Percentiles rank a stretch among this genome's conserved stretches.
Evolutionary conservation across 2,113 vertebrate species (phyloP).

Genomic region (Austrofundulus limnaeus): DNA sequence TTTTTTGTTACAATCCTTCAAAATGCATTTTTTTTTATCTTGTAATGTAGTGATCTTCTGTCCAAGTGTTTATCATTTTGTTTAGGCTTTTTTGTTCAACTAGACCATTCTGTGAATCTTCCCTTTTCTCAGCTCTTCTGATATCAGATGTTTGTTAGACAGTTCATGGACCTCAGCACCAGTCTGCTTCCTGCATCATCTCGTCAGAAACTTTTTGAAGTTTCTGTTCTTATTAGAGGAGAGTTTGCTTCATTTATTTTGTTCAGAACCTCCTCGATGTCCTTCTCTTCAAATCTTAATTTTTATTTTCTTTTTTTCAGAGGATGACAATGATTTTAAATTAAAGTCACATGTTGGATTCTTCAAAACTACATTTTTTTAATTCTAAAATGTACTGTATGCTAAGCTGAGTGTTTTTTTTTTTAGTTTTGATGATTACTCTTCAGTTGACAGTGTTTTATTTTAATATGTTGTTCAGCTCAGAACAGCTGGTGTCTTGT

Average conservation of each 20-base stretch:
- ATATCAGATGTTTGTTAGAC: slow-evolving; percentile 37
- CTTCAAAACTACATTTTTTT: slow-evolving; percentile 15
- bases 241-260: background rate
- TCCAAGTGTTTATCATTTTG: slow-evolving; percentile 12
- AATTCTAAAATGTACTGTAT: slow-evolving; percentile 23
- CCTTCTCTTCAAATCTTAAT: slow-evolving; percentile 8
- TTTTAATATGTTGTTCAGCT: background rate
- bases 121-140: background rate
- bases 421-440: background rate
- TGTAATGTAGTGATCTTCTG: slow-evolving; percentile 26
- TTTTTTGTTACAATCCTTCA: slow-evolving; percentile 17
- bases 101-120: too few species aligned
- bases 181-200: slow-evolving; percentile 12
- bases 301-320: slow-evolving; percentile 2
- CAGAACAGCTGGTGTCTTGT: slow-evolving; percentile 1
- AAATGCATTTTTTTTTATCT: slow-evolving; percentile 10
- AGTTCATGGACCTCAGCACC: slow-evolving; percentile 26
- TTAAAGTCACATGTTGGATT: slow-evolving; percentile 25
- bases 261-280: slow-evolving; percentile 8
- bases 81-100: slow-evolving; percentile 9
- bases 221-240: slow-evolving; percentile 8
- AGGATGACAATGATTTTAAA: slow-evolving; percentile 50
- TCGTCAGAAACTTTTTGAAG: background rate
- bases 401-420: slow-evolving; percentile 20
- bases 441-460: background rate